Evolutionary conservation across 2,113 vertebrate genomes (phyloP).

Genomic region (Silurus glanis): DNA sequence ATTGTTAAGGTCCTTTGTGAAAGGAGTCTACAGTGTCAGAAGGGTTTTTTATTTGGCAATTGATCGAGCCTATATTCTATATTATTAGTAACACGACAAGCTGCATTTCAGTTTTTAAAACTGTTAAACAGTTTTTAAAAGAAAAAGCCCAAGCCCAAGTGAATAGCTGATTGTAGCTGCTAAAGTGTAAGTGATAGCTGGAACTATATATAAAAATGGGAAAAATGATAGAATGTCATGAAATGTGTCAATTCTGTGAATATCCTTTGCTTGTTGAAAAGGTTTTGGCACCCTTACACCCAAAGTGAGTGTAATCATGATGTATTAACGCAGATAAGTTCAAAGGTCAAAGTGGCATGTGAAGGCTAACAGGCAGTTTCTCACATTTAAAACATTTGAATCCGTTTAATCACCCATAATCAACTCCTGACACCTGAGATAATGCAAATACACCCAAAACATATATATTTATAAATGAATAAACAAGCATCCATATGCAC

Average conservation of each 20-base stretch:
- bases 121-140: no score
- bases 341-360: not conserved
- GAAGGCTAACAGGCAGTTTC: not conserved
- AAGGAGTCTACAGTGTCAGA: not conserved
- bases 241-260: not conserved
- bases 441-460: not conserved
- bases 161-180: not conserved
- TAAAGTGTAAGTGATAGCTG: not conserved
- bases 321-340: not conserved
- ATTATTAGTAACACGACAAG: not conserved
- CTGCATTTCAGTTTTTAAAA: not conserved
- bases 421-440: not conserved
- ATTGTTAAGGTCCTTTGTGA: not conserved
- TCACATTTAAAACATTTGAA: not conserved
- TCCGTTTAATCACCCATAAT: not conserved
- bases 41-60: not conserved
- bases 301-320: not conserved
- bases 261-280: not conserved
- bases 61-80: not conserved
- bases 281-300: not conserved
- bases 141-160: not conserved
- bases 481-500: slow-evolving; percentile 16
- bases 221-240: not conserved
- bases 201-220: not conserved
- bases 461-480: not conserved